A percentile compares a stretch with the other conserved stretches of the same genome.
Evolutionary conservation across 2,797 vertebrate genomes (phyloP).

Genomic region (Epinephelus coioides): DNA sequence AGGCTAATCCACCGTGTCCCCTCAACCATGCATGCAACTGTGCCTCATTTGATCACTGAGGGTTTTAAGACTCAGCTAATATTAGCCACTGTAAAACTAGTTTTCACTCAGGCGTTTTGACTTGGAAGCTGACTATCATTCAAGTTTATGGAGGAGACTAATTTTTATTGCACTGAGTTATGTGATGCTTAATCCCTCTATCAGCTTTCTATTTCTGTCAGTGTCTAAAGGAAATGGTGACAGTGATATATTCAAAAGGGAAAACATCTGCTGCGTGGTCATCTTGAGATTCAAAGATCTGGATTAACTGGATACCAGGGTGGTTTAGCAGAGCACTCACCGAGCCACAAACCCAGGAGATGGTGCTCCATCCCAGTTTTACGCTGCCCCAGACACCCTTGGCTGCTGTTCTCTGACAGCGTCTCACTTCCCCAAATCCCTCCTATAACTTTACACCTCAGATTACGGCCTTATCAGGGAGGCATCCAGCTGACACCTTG

Average conservation of each 20-base stretch:
- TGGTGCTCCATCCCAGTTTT: slow-evolving; percentile 31
- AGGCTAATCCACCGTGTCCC: slow-evolving; percentile 70
- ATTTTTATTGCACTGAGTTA: slow-evolving; percentile 45
- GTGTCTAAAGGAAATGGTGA: neutral
- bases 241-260: neutral
- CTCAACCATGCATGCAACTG: slow-evolving; percentile 61
- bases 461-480: slow-evolving; percentile 76
- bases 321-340: neutral
- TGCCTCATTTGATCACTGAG: slow-evolving; percentile 56
- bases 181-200: slow-evolving; percentile 29
- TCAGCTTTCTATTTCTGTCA: slow-evolving; percentile 35
- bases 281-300: slow-evolving; percentile 15
- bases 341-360: slow-evolving; percentile 17
- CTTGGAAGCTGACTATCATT: slow-evolving; percentile 57
- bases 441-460: slow-evolving; percentile 80
- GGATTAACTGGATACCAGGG: neutral
- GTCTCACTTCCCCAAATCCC: slow-evolving; percentile 78
- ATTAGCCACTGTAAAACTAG: slow-evolving; percentile 67
- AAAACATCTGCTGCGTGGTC: neutral
- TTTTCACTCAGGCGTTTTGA: slow-evolving; percentile 27
- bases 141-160: slow-evolving; percentile 54
- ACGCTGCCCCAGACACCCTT: slow-evolving; percentile 1
- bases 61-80: slow-evolving; percentile 62
- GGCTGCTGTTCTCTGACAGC: slow-evolving; percentile 68
- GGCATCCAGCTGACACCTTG: slow-evolving; percentile 75